Base-by-base conservation (phyloP, 2,797 vertebrate species). In the Tauraco hartlaubi region DNA sequence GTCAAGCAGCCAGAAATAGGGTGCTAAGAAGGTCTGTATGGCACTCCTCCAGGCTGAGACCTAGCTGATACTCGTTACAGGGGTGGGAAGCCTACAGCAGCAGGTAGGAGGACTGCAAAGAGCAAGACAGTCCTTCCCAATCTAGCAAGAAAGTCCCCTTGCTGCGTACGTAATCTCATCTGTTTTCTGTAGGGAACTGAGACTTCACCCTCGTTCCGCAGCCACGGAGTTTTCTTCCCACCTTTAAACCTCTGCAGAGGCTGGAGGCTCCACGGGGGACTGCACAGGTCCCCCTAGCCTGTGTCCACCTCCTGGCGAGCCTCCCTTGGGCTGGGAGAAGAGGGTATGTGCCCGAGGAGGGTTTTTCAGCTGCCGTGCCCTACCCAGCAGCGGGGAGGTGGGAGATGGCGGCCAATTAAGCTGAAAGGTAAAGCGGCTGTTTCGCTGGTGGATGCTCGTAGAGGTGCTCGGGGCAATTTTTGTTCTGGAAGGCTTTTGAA, bases 161-260 rank as follows among this genome's bases (percentile, higher is more conserved):
- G 69, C 74, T 72, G n/a, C 6, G 1, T 51, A 28, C 33, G 0
- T 79, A 4, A 37, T 52, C 39, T 44, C 21, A 1, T 43, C 26
- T 19, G 16, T 28, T 56, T 58, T 52, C 25, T 39, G 2, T 8
- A 49, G 59, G 19, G 63, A 83, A 22, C 48, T 46, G 64, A 48
- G 64, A 33, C 10, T 55, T 46, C 5, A 1, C 14, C 39, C 35
- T 64, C 0, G 1, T 15, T 58, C 41, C 1, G 3, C 18, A 69
- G 35, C 46, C 9, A 2, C 13, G 2, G 39, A 14, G 77, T 39
- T 63, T 39, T 51, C 52, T 39, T 20, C n/a, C 17, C 41, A 26
- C 39, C 35, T 58, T 7, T 11, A 75, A 37, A 28, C 12, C 18
- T 26, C 49, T 25, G n/a, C 51, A 63, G 68, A 41, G 55, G 89